phyloP scores from a whole-genome alignment of 2,797 vertebrate species.

The Petrocephalus schoutedeni region DNA sequence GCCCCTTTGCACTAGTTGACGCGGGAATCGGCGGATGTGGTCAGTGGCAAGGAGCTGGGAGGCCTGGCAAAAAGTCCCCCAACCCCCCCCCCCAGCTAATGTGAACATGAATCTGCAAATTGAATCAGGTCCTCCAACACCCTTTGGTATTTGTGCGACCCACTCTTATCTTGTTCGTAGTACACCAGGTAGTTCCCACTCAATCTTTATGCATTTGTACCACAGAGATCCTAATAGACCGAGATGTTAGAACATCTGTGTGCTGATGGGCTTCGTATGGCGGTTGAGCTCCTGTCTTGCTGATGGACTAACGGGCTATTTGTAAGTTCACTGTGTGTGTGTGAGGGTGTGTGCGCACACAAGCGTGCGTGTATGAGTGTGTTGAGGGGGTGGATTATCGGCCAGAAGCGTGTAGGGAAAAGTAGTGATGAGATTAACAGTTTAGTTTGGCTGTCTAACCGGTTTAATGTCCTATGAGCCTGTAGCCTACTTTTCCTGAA shows the following conservation, averaged over 20 bases:
- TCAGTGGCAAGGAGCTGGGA: background rate
- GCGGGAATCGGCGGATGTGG: background rate
- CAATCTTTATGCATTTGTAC: background rate
- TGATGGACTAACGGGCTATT: background rate
- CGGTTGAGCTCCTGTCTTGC: background rate
- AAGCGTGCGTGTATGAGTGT: background rate
- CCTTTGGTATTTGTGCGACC: background rate
- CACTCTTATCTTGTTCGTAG: background rate
- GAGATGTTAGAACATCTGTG: background rate
- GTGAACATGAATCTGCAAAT: background rate
- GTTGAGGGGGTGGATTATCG: background rate
- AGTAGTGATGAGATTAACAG: background rate
- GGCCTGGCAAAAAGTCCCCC: background rate
- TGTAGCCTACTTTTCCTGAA: conserved; percentile 2
- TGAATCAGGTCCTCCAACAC: background rate
- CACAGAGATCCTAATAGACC: background rate
- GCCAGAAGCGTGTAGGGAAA: background rate
- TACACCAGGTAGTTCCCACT: background rate
- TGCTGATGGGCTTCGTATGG: background rate
- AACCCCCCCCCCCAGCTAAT: background rate
- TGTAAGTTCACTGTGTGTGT: background rate
- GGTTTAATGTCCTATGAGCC: conserved; percentile 12
- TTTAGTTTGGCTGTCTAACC: conserved; percentile 1
- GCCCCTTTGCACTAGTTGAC: background rate
- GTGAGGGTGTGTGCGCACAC: background rate